Evolutionary conservation across 2,888 invertebrate species (phyloP).

Genomic region (Dione juno): DNA sequence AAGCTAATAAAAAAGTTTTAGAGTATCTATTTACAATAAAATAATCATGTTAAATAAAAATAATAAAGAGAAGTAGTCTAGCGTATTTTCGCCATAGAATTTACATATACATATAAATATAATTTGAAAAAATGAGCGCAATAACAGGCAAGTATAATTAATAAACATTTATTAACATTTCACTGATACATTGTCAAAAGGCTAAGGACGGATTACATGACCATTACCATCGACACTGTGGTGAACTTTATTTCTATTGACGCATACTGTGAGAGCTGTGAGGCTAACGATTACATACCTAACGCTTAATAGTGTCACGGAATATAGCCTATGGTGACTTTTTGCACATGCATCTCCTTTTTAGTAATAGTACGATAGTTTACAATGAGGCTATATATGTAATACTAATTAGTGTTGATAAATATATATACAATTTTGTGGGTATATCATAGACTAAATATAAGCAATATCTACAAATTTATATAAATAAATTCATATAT

Average conservation of each 20-base stretch:
- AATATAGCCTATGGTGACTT: neutral
- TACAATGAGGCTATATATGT: no score
- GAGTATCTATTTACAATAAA: no score
- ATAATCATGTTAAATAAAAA: no score
- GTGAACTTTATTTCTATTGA: constrained; percentile 21
- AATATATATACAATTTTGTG: neutral
- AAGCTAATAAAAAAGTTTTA: no score
- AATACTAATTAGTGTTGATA: no score
- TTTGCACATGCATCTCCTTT: neutral
- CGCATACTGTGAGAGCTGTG: constrained; percentile 29
- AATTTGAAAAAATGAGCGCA: neutral
- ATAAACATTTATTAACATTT: constrained; percentile 55
- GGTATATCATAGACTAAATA: no score
- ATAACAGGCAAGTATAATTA: constrained; percentile 24
- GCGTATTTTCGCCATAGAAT: no score
- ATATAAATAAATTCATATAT: no score
- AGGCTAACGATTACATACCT: constrained; percentile 3
- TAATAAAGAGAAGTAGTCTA: no score
- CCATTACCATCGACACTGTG: constrained; percentile 30
- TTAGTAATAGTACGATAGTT: neutral
- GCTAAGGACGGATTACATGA: constrained; percentile 45
- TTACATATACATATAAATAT: no score
- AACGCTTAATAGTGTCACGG: neutral
- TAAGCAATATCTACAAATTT: no score
- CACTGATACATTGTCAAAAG: constrained; percentile 52